phyloP scores from a whole-genome alignment of 2,888 invertebrate species.

The Heliconius aoede region DNA sequence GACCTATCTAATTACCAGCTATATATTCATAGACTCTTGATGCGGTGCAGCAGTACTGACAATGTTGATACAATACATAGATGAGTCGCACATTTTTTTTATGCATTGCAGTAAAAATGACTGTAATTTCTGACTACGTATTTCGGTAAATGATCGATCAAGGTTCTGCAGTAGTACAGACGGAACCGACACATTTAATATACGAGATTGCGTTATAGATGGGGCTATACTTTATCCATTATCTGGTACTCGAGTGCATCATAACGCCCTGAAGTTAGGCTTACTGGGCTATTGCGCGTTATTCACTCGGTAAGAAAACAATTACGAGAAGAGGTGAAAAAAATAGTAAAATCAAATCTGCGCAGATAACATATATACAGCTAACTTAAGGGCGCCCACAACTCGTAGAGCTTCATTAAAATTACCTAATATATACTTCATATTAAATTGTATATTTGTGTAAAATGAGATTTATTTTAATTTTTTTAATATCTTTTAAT shows the following conservation, averaged over 20 bases:
- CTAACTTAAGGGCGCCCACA: neutral
- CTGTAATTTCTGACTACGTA: neutral
- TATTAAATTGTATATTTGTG: neutral
- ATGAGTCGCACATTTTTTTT: too few relatives aligned
- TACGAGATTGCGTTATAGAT: neutral
- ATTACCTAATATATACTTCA: conserved; percentile 1
- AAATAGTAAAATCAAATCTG: too few relatives aligned
- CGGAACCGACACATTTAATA: neutral
- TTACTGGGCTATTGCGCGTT: too few relatives aligned
- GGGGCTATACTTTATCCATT: neutral
- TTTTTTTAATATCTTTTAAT: too few relatives aligned
- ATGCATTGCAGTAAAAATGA: too few relatives aligned
- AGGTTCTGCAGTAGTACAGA: neutral
- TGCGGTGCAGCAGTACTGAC: neutral
- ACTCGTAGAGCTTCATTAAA: conserved; percentile 3
- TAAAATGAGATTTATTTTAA: neutral
- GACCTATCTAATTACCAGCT: conserved; percentile 28
- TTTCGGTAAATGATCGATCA: neutral
- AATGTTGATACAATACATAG: neutral
- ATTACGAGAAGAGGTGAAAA: too few relatives aligned
- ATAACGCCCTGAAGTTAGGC: neutral
- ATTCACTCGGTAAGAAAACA: too few relatives aligned
- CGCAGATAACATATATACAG: too few relatives aligned
- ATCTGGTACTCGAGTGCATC: neutral
- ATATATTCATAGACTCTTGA: conserved; percentile 47